Base-by-base conservation (phyloP, 37 sponge, comb jelly and placozoan species). In the Cladorhizidae sp. region DNA sequence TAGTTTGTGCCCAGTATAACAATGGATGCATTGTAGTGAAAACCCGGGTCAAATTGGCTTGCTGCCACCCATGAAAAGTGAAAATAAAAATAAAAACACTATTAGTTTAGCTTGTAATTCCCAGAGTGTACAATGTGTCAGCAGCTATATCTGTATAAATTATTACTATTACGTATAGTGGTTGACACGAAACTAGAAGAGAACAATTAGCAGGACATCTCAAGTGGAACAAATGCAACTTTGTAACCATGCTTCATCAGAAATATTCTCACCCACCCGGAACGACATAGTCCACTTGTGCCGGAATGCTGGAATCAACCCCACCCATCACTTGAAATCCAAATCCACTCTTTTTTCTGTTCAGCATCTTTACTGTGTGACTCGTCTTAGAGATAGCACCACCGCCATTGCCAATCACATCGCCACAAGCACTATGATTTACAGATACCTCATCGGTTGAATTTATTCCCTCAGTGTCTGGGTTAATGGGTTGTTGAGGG, bases 281-380 rank as follows among this genome's bases (percentile, higher is more conserved):
- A 31, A 87, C 51, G 0, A 92, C 49, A 8, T 74, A 23, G 18
- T 92, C 92, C 35, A 92, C 80, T 37, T 82, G 63, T 18, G 92
- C 73, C 41, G 69, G 80, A 2, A 77, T 40, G 5, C 43, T 18
- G 5, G 79, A 70, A 65, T 84, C 88, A 25, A 21, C 26, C 31
- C 92, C 92, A 25, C 92, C 92, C n/a, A 82, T 71, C 17, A 92
- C 64, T 67, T 87, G 92, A 57, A 83, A 87, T 5, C 92, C 92
- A 84, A 87, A 87, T 57, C 92, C 80, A 9, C 92, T 85, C 31
- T 29, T 78, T 6, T n/a, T 37, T 1, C 75, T 91, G 22, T 29
- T 83, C 80, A n/a, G n/a, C n/a, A 86, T 87, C 55, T 76, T 75
- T 0, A 89, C 57, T 15, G 38, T 73, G 22, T 83, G 35, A 3